Evolutionary conservation across 2,888 invertebrate genomes (phyloP).

Genomic region (Litoditis marina): DNA sequence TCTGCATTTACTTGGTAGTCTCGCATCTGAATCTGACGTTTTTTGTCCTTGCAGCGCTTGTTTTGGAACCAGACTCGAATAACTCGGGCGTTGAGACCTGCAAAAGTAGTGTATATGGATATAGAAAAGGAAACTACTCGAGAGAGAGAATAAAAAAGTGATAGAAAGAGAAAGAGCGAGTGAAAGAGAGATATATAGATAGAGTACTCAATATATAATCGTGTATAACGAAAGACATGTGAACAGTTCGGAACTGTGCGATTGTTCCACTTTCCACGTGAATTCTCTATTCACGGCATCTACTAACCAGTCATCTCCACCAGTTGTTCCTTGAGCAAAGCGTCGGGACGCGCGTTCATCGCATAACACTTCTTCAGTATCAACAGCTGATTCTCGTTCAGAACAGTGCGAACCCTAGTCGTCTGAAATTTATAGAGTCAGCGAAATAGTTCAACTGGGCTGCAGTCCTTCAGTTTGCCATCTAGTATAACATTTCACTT

Average conservation of each 20-base stretch:
- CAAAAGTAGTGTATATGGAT: neutral
- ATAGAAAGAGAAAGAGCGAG: too few species aligned
- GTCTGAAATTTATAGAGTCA: slow-evolving; percentile 71
- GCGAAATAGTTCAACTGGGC: neutral
- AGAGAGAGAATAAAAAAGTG: too few species aligned
- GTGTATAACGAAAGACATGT: too few species aligned
- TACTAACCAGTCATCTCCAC: slow-evolving; percentile 88
- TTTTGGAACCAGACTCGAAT: slow-evolving; percentile 97
- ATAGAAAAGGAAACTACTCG: too few species aligned
- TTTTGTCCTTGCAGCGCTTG: slow-evolving; percentile 94
- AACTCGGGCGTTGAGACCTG: slow-evolving; percentile 84
- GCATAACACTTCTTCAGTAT: slow-evolving; percentile 94
- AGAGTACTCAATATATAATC: too few species aligned
- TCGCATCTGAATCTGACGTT: slow-evolving; percentile 91
- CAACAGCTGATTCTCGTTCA: slow-evolving; percentile 96
- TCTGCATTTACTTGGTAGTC: slow-evolving; percentile 91
- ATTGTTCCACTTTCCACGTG: neutral
- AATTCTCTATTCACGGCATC: too few species aligned
- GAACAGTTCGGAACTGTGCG: too few species aligned
- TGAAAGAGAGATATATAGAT: too few species aligned
- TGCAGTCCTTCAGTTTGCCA: neutral
- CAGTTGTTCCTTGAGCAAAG: slow-evolving; percentile 96
- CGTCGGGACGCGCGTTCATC: slow-evolving; percentile 95
- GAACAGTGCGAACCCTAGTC: slow-evolving; percentile 94
- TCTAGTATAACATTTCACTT: neutral